Evolutionary conservation across 2,888 invertebrate species (phyloP), one percentile per base, ranked within the genome.

Genomic region (Chloroclysta siterata): DNA sequence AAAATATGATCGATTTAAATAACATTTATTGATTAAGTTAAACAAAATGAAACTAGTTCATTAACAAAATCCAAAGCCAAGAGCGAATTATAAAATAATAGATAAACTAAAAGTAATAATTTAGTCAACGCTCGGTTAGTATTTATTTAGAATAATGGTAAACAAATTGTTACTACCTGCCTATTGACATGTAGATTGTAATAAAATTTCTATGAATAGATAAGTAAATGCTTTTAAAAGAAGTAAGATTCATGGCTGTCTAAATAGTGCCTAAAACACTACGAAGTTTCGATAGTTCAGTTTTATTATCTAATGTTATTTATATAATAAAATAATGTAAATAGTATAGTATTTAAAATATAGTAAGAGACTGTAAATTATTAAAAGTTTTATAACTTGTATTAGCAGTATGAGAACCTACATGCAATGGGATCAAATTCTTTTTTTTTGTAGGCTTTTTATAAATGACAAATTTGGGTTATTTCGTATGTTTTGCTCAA

Each of bases 191-290:
- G 86, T 91, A 90, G 89, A 88, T 85, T 85, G 39, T 89, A 88
- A 86, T 83, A 71, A 76, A 84, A 88, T 87, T 87, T 84, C 82
- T 86, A 88, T 85, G 79, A 79, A 74, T 85, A 87, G 83, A 71
- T 71, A 56, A 53, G 53, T 53, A 62, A 91, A 87, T 92, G 91
- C 91, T 93, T 86, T 87, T 89, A 85, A 90, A 90, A 91, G 87
- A 88, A 87, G 71, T 91, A 92, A 92, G 89, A 93, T 92, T 93
- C 91, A 93, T 93, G 93, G 93, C 93, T 93, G 93, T 93, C 90
- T 92, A 90, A 90, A 92, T 91, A 93, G 93, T 93, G 92, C 93
- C 93, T 93, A 93, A 91, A 90, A 90, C 90, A 91, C 90, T 92
- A 91, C 89, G 90, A 91, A 90, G 87, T 89, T 91, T 92, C 90